phyloP scores from a whole-genome alignment of 2,888 invertebrate genomes.

The Sphecodes monilicornis region DNA sequence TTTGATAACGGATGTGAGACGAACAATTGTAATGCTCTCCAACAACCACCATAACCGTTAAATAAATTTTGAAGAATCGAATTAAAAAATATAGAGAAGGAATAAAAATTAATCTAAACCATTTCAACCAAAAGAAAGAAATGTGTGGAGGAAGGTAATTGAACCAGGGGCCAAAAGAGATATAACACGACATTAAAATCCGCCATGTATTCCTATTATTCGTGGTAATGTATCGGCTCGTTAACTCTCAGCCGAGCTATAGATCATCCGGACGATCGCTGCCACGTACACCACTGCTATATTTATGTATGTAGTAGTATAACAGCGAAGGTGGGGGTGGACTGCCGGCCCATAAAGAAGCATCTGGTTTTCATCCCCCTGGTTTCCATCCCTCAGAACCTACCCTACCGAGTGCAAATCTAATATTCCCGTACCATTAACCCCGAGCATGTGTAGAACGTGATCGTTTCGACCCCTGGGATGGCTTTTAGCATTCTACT shows the following conservation, averaged over 20 bases:
- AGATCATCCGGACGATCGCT: slow-evolving; percentile 58
- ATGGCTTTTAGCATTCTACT: not conserved
- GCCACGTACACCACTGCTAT: slow-evolving; percentile 10
- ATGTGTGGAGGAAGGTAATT: slow-evolving; percentile 33
- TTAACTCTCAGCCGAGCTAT: slow-evolving; percentile 63
- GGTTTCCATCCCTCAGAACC: slow-evolving; percentile 20
- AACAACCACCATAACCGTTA: not conserved
- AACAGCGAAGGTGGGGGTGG: not conserved
- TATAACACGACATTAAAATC: slow-evolving; percentile 46
- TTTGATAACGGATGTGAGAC: too few species aligned
- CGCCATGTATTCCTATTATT: slow-evolving; percentile 52
- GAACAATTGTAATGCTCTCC: not conserved
- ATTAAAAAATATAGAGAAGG: not conserved
- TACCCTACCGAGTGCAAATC: slow-evolving; percentile 65
- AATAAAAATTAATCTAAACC: not conserved
- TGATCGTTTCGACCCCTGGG: slow-evolving; percentile 67
- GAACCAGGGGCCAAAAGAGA: slow-evolving; percentile 30
- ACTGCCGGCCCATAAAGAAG: slow-evolving; percentile 24
- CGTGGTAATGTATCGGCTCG: slow-evolving; percentile 71
- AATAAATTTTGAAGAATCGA: not conserved
- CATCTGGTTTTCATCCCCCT: slow-evolving; percentile 56
- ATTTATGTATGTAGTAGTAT: too few species aligned
- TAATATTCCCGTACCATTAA: slow-evolving; percentile 80
- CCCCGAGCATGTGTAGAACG: slow-evolving; percentile 75
- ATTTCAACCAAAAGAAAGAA: too few species aligned